Evolutionary conservation across 2,888 invertebrate genomes (phyloP).

Genomic region (Reticulitermes lucifugus): DNA sequence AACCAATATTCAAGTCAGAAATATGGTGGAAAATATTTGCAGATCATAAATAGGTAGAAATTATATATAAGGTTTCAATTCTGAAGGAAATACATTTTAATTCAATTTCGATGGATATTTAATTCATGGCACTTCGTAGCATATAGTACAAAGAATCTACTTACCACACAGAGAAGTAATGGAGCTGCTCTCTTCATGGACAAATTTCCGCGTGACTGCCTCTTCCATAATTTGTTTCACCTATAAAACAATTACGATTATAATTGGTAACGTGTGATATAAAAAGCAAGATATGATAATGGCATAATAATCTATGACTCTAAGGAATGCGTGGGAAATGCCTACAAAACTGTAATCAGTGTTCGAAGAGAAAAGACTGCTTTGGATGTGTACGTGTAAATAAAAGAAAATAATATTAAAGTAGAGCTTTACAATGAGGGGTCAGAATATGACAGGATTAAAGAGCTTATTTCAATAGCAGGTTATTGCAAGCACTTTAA

Average conservation of each 20-base stretch:
- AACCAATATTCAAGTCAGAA: no score
- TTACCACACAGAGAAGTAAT: slow-evolving; percentile 88
- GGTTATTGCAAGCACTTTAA: no score
- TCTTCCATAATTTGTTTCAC: slow-evolving; percentile 98
- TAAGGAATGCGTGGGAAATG: neutral
- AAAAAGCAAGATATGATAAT: neutral
- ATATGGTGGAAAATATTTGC: no score
- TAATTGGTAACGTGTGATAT: neutral
- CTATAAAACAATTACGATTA: slow-evolving; percentile 62
- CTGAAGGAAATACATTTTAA: no score
- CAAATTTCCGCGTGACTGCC: slow-evolving; percentile 91
- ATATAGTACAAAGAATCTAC: slow-evolving; percentile 50
- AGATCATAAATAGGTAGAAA: no score
- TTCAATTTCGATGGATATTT: no score
- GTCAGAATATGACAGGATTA: no score
- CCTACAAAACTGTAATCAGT: neutral
- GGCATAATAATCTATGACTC: neutral
- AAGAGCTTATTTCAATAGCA: no score
- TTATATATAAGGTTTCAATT: no score
- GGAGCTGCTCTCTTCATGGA: slow-evolving; percentile 92
- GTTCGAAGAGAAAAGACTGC: neutral
- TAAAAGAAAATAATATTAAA: no score
- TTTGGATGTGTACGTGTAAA: no score
- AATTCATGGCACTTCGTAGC: neutral
- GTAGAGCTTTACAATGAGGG: no score